phyloP scores from a whole-genome alignment of 2,888 invertebrate species.

The Protonemura montana region DNA sequence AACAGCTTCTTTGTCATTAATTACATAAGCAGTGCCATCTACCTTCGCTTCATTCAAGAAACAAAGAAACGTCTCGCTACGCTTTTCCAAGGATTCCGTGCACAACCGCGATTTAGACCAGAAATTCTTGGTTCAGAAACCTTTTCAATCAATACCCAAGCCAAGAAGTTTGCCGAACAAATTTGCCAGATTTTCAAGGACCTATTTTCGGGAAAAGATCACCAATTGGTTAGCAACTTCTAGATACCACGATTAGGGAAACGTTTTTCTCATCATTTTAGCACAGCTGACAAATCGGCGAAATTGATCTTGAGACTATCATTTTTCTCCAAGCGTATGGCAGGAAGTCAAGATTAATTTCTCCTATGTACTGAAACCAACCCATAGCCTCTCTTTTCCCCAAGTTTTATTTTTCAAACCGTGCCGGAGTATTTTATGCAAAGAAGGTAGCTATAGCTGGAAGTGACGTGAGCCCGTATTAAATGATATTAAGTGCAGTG shows the following conservation, averaged over 20 bases:
- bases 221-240: neutral
- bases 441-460: constrained; percentile 18
- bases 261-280: neutral
- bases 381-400: neutral
- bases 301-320: neutral
- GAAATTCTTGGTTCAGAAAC: neutral
- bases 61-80: neutral
- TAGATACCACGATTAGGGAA: neutral
- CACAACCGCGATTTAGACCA: neutral
- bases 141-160: neutral
- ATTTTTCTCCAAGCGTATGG: neutral
- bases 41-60: neutral
- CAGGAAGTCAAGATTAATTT: neutral
- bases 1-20: neutral
- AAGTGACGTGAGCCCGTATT: constrained; percentile 31
- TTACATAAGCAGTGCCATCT: neutral
- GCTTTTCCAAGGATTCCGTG: neutral
- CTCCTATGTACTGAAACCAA: neutral
- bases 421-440: neutral
- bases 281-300: neutral
- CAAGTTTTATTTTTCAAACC: neutral
- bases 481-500: constrained; percentile 39
- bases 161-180: neutral
- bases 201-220: neutral
- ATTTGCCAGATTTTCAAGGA: neutral